These are phyloP conservation scores for Chrysomela aeneicollis DNA, from an alignment of 2,888 invertebrate species.

Conservation along the genomic window DNA sequence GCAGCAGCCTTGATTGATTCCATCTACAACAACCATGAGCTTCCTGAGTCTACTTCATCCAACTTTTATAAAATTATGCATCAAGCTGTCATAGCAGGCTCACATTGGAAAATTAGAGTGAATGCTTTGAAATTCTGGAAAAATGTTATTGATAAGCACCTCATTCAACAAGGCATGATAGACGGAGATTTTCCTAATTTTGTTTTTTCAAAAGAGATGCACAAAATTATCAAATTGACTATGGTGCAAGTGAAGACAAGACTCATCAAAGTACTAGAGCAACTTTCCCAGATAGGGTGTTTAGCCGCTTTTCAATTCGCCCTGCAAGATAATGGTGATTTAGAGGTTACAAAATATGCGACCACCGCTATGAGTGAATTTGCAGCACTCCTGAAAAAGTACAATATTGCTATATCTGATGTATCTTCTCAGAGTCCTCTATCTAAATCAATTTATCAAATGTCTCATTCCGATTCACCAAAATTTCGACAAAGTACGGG, in stretches of 20 bases:
- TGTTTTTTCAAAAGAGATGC: too few species aligned
- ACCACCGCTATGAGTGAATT: slow-evolving; percentile 66
- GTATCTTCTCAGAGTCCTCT: not conserved
- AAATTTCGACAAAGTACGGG: not conserved
- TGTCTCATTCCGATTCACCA: too few species aligned
- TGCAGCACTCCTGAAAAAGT: slow-evolving; percentile 65
- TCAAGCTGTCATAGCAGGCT: slow-evolving; percentile 72
- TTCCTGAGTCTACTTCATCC: slow-evolving; percentile 63
- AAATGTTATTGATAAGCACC: slow-evolving; percentile 69
- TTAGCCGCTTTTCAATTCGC: slow-evolving; percentile 74
- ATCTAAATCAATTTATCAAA: too few species aligned
- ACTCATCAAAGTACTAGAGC: slow-evolving; percentile 71
- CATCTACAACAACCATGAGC: slow-evolving; percentile 72
- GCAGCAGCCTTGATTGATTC: slow-evolving; percentile 72
- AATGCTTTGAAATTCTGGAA: slow-evolving; percentile 78
- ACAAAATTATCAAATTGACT: too few species aligned
- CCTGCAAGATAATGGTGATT: slow-evolving; percentile 74
- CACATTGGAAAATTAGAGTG: slow-evolving; percentile 85
- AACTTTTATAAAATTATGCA: slow-evolving; percentile 72
- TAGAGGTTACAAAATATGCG: slow-evolving; percentile 73
- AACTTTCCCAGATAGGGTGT: slow-evolving; percentile 74
- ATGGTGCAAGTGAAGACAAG: slow-evolving; percentile 70
- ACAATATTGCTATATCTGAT: slow-evolving; percentile 61
- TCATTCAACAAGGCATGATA: slow-evolving; percentile 83
- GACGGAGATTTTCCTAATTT: slow-evolving; percentile 83